Evolutionary conservation across 1,140 invertebrate species (phyloP), one percentile per base, ranked within the genome.

Genomic region (Drosophila pallidifrons): DNA sequence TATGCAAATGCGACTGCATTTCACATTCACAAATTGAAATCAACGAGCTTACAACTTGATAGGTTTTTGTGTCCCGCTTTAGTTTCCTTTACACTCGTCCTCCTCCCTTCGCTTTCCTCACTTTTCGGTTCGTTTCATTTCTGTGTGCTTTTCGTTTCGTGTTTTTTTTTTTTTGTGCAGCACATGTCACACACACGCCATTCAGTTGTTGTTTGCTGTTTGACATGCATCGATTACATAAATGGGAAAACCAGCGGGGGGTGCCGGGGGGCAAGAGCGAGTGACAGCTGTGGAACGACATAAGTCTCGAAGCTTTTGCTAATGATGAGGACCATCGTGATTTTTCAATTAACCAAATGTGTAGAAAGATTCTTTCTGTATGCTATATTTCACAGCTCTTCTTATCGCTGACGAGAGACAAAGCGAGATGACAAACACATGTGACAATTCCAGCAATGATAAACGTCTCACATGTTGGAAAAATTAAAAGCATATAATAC

Each of bases 141-240:
- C 67, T 32, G 38, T 75, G 47, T 41, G 64, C 63, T 73, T 47
- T 66, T 82, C 75, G 67, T 86, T 87, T 67, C 78, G 73, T 74
- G 20, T 86, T 89, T 81, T 6, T 73, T 47, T 86, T 87, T 67
- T 75, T 69, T 75, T 87, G 80, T 83, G 66, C 74, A 89, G 60
- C 77, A 82, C 76, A 76, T 80, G 57, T 35, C 41, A 41, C 45
- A 64, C 43, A 60, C 38, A 49, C 47, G 52, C 47, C 46, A 73
- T 25, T 25, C 13, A n/a, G 88, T 68, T 88, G 83, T 88, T 87
- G 80, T 80, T 76, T 73, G 85, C 81, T 89, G 85, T 89, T 89
- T 82, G 81, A 90, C 85, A 89, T 89, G 80, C 83, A 90, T 89
- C 85, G 85, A 89, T 89, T 89, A 89, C 85, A 89, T 89, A 89